Evolutionary conservation across 2,888 invertebrate species (phyloP), one percentile per base, ranked within the genome.

Genomic region (Cantharis rufa): DNA sequence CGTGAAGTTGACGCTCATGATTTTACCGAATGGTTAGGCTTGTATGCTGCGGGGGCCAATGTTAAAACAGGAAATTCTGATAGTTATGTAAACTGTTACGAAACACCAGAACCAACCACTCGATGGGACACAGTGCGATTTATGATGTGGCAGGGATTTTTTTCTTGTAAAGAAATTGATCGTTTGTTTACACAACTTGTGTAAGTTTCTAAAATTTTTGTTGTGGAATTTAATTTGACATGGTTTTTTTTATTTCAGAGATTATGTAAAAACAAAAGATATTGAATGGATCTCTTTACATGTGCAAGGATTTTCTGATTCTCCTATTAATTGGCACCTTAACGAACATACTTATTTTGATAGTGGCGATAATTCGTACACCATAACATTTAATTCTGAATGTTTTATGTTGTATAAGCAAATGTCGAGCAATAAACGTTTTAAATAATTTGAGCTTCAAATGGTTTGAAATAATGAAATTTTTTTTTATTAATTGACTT

Each of bases 11-110:
- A 86, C 15, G 81, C 82, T 1, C 78, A 86, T 15, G 86, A 89
- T 73, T 86, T 91, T 75, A 86, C 90, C 4, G 91, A 92, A 84
- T 92, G 91, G 91, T 85, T 92, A 72, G 91, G 91, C 70, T 87
- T 90, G 84, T 84, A 90, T 76, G 86, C 89, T 69, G 82, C 91
- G 27, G 87, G 85, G 63, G 89, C 88, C 62, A 86, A 90, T 81
- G 81, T 88, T 84, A 83, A 82, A 28, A 82, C 82, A 61, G 84
- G 83, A 13, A 80, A 84, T 27, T 81, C 84, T 11, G 84, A 88
- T 64, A 83, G 86, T 79, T 89, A 85, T 82, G 82, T 89, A 10
- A 89, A 85, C 68, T 87, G 86, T 32, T 90, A 90, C 82, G 81
- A 85, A 78, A 84, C 85, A 18, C 89, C 89, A 9, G 82, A 83